Conservation (phyloP, 2,113 vertebrate genomes). For the Casuarius casuarius region DNA sequence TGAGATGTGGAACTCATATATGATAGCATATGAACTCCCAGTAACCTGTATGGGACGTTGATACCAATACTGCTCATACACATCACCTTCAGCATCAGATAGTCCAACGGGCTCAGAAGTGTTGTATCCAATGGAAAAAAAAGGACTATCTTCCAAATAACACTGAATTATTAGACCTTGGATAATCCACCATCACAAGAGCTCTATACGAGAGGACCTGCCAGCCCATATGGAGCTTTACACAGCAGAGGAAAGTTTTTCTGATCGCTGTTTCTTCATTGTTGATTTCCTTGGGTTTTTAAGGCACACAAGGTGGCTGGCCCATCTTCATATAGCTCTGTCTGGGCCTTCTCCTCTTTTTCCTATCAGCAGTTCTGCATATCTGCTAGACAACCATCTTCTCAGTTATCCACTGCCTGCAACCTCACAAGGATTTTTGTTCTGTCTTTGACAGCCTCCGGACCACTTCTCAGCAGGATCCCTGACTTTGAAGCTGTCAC, state of each 20-base stretch:
- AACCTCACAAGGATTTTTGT: not conserved
- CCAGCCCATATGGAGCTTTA: not conserved
- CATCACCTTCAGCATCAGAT: not conserved
- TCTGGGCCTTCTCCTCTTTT: not conserved
- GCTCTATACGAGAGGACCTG: not conserved
- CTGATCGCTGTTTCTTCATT: rapidly evolving
- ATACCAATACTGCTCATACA: not conserved
- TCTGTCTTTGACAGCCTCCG: not conserved
- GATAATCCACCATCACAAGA: not conserved
- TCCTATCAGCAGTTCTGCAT: not conserved
- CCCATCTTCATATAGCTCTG: not conserved
- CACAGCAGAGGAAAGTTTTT: not conserved
- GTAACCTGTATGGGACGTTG: not conserved
- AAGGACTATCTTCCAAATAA: not conserved
- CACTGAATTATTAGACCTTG: not conserved
- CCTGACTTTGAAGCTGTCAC: not conserved
- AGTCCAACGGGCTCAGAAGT: not conserved
- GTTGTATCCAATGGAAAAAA: not conserved
- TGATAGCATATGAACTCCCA: not conserved
- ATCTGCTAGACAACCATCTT: not conserved
- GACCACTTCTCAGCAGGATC: not conserved
- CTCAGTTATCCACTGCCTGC: not conserved
- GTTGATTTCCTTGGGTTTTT: not conserved
- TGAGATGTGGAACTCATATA: rapidly evolving
- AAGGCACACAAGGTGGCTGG: rapidly evolving